Conservation (phyloP, 2,113 vertebrate genomes). For the Perca flavescens region DNA sequence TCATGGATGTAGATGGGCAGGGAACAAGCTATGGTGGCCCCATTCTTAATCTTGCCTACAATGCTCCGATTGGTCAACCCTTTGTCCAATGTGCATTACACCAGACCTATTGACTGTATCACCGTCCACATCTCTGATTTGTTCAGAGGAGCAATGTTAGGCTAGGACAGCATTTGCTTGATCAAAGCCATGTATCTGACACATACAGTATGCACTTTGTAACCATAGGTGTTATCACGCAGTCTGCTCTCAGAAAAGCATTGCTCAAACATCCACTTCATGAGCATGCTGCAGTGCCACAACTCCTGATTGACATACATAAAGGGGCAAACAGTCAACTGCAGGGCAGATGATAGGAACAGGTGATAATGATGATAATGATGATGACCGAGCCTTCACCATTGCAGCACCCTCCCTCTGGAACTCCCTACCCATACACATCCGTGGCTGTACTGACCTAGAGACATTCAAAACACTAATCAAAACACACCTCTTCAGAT, state of each 20-base stretch:
- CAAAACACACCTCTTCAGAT: too few relatives aligned
- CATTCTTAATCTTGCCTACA: background rate
- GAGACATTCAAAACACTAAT: too few relatives aligned
- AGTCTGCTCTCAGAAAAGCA: constrained; percentile 4
- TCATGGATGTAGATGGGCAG: background rate
- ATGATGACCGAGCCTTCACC: too few relatives aligned
- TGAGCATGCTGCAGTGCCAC: constrained; percentile 4
- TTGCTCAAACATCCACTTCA: background rate
- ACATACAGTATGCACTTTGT: background rate
- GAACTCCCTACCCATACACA: too few relatives aligned
- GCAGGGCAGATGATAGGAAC: constrained; percentile 34
- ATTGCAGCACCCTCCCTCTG: too few relatives aligned
- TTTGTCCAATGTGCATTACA: background rate
- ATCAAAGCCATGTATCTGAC: background rate
- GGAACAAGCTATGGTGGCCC: background rate
- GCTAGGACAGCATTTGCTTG: background rate
- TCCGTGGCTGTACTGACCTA: too few relatives aligned
- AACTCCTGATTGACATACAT: constrained; percentile 35
- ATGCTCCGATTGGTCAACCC: background rate
- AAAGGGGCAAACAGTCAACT: constrained; percentile 39
- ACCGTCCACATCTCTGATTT: background rate
- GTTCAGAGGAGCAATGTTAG: too few relatives aligned
- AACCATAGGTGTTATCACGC: background rate
- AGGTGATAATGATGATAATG: constrained; percentile 9
- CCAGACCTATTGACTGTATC: background rate